These are phyloP conservation scores for Ifrita kowaldi DNA, from an alignment of 2,113 vertebrate species.

Conservation along the genomic window DNA sequence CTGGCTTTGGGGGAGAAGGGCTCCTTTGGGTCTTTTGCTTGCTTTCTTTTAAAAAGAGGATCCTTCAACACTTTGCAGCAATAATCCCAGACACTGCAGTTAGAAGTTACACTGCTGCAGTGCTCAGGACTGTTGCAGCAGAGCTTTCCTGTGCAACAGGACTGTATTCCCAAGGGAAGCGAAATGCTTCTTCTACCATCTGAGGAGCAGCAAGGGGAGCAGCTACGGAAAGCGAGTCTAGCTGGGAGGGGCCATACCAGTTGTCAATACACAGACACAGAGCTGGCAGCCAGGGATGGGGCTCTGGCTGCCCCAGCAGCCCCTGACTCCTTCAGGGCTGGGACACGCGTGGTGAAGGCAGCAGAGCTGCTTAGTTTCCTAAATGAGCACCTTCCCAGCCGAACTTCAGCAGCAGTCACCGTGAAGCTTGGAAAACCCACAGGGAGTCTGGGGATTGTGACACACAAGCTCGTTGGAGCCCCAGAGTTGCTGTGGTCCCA, in stretches of 20 bases:
- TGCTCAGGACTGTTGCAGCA: not conserved
- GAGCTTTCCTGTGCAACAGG: not conserved
- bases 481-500: not conserved
- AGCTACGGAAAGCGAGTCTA: not conserved
- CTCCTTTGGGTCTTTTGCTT: not conserved
- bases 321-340: not conserved
- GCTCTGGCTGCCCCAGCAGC: not conserved
- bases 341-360: rapidly evolving
- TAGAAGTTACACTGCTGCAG: not conserved
- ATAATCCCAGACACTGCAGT: not conserved
- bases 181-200: not conserved
- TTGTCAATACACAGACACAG: not conserved
- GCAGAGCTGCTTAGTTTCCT: not conserved
- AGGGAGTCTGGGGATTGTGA: rapidly evolving
- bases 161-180: not conserved
- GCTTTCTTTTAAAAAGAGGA: not conserved
- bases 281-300: not conserved
- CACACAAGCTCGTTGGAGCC: rapidly evolving
- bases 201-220: not conserved
- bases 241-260: not conserved
- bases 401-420: not conserved
- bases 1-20: not conserved
- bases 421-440: not conserved
- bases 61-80: not conserved
- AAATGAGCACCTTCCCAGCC: not conserved